phyloP scores from a whole-genome alignment of 1,140 invertebrate species.

The Teleogryllus occipitalis region DNA sequence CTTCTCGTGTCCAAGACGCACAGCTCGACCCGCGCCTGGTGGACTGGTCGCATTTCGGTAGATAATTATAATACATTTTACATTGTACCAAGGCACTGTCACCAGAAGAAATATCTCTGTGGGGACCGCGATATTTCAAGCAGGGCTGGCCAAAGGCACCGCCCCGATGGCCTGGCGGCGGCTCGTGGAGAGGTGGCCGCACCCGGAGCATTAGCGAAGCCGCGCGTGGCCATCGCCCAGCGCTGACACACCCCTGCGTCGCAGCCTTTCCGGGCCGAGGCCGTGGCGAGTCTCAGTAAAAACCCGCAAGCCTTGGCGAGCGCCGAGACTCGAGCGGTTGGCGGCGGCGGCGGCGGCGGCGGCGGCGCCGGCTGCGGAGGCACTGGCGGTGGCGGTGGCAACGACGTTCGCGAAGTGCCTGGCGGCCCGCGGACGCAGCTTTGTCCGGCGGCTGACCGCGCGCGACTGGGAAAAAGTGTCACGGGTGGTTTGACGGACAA shows the following conservation, averaged over 20 bases:
- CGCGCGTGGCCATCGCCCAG: not conserved
- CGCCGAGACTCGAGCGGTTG: not conserved
- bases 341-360: too few species aligned
- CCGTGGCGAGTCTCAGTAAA: not conserved
- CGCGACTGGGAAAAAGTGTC: not conserved
- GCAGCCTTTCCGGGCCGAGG: not conserved
- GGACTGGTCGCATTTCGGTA: not conserved
- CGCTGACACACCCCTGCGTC: not conserved
- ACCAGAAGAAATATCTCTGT: not conserved
- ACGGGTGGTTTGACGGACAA: not conserved
- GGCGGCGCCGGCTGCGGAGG: too few species aligned
- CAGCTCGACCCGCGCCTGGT: not conserved
- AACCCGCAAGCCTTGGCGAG: conserved; percentile 2
- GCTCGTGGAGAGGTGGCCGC: too few species aligned
- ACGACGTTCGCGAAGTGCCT: not conserved
- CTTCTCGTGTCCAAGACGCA: too few species aligned
- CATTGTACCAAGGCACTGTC: conserved; percentile 3
- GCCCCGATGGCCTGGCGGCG: not conserved
- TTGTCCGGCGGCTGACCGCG: not conserved
- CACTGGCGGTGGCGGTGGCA: not conserved
- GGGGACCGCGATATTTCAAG: conserved; percentile 3
- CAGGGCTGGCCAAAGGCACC: not conserved
- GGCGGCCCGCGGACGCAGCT: not conserved
- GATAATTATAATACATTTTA: conserved; percentile 6
- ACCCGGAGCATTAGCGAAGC: too few species aligned